A percentile compares a stretch with the other conserved stretches of the same genome.
phyloP scores from a whole-genome alignment of 2,113 vertebrate species.

The Cyanoderma ruficeps region DNA sequence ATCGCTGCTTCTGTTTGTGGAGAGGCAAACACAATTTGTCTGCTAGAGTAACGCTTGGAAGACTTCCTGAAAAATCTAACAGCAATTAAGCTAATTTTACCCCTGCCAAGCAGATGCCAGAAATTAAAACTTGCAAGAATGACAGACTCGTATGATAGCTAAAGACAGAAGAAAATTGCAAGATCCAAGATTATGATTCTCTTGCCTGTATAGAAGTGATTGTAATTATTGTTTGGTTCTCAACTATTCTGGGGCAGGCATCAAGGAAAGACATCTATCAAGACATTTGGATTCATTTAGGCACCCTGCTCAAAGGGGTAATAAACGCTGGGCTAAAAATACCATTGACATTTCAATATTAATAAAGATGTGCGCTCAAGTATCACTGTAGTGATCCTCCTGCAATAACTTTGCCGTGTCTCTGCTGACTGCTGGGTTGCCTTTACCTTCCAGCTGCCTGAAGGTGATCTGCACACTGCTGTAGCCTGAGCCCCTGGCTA shows the following conservation, averaged over 20 bases:
- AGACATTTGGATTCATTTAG: conserved; percentile 47
- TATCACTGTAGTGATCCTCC: conserved; percentile 16
- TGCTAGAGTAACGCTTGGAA: conserved; percentile 21
- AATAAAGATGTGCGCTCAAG: conserved; percentile 35
- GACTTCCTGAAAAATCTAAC: conserved; percentile 51
- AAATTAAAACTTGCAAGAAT: conserved; percentile 64
- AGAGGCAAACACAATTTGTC: conserved; percentile 14
- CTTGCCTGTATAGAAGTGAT: conserved; percentile 42
- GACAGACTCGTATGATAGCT: conserved; percentile 38
- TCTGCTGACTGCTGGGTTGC: neutral
- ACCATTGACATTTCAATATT: conserved; percentile 42
- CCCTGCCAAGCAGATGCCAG: conserved; percentile 52
- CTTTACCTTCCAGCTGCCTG: neutral
- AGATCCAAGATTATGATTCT: conserved; percentile 56
- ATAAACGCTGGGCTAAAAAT: conserved; percentile 48
- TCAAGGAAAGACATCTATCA: conserved; percentile 24
- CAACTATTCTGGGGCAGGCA: conserved; percentile 42
- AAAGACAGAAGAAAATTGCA: conserved; percentile 60
- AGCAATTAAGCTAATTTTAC: conserved; percentile 60
- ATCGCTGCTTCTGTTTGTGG: neutral
- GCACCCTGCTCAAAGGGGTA: conserved; percentile 31
- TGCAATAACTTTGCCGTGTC: neutral
- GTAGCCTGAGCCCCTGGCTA: neutral
- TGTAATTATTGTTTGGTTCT: conserved; percentile 65
- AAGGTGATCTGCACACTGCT: neutral